Percentiles rank a stretch among this genome's conserved stretches.
phyloP scores from a whole-genome alignment of 2,888 invertebrate genomes.

The Dione vanillae region DNA sequence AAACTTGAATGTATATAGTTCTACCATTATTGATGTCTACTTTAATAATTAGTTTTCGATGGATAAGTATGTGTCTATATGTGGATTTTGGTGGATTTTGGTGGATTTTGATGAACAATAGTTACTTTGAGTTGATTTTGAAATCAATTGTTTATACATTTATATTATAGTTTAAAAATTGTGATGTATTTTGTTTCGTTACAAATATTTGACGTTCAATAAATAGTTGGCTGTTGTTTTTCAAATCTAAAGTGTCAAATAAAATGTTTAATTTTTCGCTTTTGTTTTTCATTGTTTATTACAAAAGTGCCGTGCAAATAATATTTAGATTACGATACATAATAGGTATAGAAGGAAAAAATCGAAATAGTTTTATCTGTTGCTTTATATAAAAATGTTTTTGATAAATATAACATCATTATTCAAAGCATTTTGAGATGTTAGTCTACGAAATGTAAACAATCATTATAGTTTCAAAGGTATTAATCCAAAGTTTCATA shows the following conservation, averaged over 20 bases:
- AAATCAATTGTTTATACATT: conserved; percentile 13
- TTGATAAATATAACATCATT: neutral
- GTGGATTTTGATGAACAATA: neutral
- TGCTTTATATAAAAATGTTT: too few species aligned
- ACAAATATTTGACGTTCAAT: conserved; percentile 30
- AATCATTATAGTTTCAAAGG: conserved; percentile 16
- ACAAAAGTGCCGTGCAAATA: neutral
- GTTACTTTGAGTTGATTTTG: conserved; percentile 21
- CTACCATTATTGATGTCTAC: neutral
- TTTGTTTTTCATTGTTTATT: conserved; percentile 20
- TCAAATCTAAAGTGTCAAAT: conserved; percentile 43
- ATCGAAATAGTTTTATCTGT: too few species aligned
- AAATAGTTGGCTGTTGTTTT: conserved; percentile 25
- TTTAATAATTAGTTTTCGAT: neutral
- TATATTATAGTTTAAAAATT: conserved; percentile 22
- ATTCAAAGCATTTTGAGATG: neutral
- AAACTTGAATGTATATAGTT: neutral
- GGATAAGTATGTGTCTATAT: conserved; percentile 1
- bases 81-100: too few species aligned
- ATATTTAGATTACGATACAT: neutral
- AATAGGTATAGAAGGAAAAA: too few species aligned
- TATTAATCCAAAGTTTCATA: conserved; percentile 63
- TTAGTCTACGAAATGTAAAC: conserved; percentile 11
- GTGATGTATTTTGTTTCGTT: conserved; percentile 34
- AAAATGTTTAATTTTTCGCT: conserved; percentile 32